Base-by-base conservation (phyloP, 2,113 vertebrate species). In the Crypturellus undulatus region DNA sequence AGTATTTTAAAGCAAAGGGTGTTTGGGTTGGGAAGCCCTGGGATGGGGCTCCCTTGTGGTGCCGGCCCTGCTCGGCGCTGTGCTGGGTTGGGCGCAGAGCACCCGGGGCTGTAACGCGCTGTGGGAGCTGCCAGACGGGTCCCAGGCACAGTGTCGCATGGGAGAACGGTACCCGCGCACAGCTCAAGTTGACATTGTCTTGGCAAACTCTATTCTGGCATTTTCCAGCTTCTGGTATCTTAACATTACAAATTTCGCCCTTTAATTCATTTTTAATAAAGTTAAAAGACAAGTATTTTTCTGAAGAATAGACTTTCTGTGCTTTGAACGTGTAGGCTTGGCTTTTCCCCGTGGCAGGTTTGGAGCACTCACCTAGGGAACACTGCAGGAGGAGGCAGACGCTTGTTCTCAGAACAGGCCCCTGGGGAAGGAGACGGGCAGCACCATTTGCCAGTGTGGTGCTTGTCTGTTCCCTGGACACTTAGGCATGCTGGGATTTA, bases 81-180 rank as follows among this genome's bases (percentile, higher is more conserved):
- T n/a, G n/a, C n/a, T n/a, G n/a, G n/a, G n/a, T n/a, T n/a, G n/a
- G n/a, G n/a, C n/a, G n/a, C n/a, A n/a, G n/a, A n/a, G n/a, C n/a
- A n/a, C n/a, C n/a, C n/a, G n/a, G n/a, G n/a, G n/a, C n/a, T n/a
- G n/a, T n/a, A n/a, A n/a, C n/a, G n/a, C 64, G 13, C 3, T 26
- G 64, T 15, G 0, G 1, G 15, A 14, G 26, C 51, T 9, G n/a
- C 8, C n/a, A 12, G 13, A 21, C 59, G 16, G 24, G 10, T n/a
- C n/a, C n/a, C n/a, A n/a, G n/a, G n/a, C n/a, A n/a, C 32, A 7
- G 6, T 59, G 12, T 3, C 7, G 47, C 25, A 25, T 19, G 7
- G 6, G n/a, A 20, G 49, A 20, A 26, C 16, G 0, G 36, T 2
- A 2, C 12, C 6, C 4, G 10, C 34, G 4, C 2, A 0, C 2